Evolutionary conservation across 92 coral and sea anemone genomes (phyloP), one percentile per base, ranked within the genome.

Genomic region (Bergia puertoricense): DNA sequence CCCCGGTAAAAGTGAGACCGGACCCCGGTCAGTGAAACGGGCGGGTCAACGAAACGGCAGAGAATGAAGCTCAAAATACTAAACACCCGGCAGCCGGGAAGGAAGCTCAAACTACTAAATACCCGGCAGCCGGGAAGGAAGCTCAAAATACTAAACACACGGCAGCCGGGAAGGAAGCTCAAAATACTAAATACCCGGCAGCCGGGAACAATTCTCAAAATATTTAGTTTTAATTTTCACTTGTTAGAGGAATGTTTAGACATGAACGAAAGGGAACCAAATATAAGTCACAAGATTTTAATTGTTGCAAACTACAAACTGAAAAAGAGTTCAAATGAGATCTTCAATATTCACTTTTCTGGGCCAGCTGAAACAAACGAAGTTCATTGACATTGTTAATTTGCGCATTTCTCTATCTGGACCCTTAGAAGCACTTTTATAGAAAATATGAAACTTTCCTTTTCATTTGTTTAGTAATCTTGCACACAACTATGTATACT

Each of bases 161-260:
- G 30, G 30, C 30, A 48, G 54, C 8, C 8, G 54, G 30, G 30
- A 30, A 30, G 30, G 30, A 30, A 30, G 30, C 30, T 30, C 30
- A 30, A 30, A 30, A 30, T 30, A 30, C 30, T 30, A 30, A 30
- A 30, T 30, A 30, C 30, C 30, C 30, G 79, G 38, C 79, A 37
- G 79, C 79, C 81, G 57, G 83, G 71, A 79, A 51, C 83, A 40
- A 79, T 51, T 75, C 81, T 77, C 38, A 77, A 77, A 77, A 77
- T 44, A 74, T 45, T 74, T 74, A 74, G 45, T 71, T 6, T 46
- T 30, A 48, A 48, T 5, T 71, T 22, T 71, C 22, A 14, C 77
- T 73, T 73, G 77, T 73, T 73, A 73, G 77, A 73, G 15, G 40
- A 73, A 41, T 73, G 30, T 30, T 30, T 76, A 14, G 80, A 76